Evolutionary conservation across 2,113 vertebrate species (phyloP), one percentile per base, ranked within the genome.

Genomic region (Entelurus aequoreus): DNA sequence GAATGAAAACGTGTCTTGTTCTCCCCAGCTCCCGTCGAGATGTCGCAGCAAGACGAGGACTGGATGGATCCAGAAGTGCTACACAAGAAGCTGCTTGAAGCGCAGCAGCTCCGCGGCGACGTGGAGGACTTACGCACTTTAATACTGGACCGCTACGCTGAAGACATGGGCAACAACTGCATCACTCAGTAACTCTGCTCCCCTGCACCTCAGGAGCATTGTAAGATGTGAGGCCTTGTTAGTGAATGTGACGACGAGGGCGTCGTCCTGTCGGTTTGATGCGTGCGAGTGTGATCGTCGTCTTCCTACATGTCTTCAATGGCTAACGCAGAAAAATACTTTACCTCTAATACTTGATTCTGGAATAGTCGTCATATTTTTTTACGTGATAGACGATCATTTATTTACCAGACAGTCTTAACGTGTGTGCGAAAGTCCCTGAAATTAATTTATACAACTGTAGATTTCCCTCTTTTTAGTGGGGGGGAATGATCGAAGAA

Each of bases 101-200:
- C 93, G 38, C 93, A 92, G 48, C 89, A 95, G 80, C 90, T 99
- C 36, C 93, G 90, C 37, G 91, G 80, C 21, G 96, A 98, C 6
- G 93, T 98, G 0, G 95, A 98, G 73, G 95, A 95, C 12, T 90
- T 98, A 16, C 89, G 96, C 62, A 98, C 94, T 1, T 92, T 91
- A 0, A 92, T 99, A 73, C 95, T 94, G 51, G 95, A 98, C 85
- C 91, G 93, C 81, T 98, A 99, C 0, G 97, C 97, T 8, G 95
- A 98, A 89, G 97, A 98, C 86, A 95, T 99, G 97, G 97, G 97
- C 49, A 95, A 99, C 66, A 98, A 97, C 89, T 99, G 97, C 87
- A 94, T 94, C 73, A 94, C 94, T n/a, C 88, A 88, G 19, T 88
- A 77, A 76, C 74, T 19, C 28, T 42, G 58, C 40, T 44, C 62